Evolutionary conservation across 2,113 vertebrate species (phyloP), one percentile per base, ranked within the genome.

Genomic region (Tursiops truncatus): DNA sequence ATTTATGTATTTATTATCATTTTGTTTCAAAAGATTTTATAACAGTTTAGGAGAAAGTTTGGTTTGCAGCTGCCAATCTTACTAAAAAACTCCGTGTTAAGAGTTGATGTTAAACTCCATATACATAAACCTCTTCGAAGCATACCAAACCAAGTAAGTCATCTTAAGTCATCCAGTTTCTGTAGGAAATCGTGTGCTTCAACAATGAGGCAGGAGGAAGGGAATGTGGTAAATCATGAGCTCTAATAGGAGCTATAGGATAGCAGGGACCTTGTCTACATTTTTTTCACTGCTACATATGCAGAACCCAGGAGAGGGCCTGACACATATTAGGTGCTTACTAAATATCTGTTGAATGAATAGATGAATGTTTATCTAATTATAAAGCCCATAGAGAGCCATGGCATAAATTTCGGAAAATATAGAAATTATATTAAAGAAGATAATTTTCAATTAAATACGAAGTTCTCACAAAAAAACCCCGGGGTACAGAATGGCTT

Each of bases 361-460:
- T 80, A 12, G 83, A 41, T 94, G 21, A 80, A 86, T 10, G 67
- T 67, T 50, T 62, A 11, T 73, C 15, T 91, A 63, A 87, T 80
- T 74, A 79, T 58, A 96, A 33, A 77, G 81, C n/a, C 7, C 31
- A 36, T 63, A 74, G 20, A 85, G 3, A 13, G 65, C n/a, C 33
- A 81, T 47, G 71, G 33, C 0, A 71, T 82, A 90, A 86, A 47
- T 82, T 74, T 92, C 67, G 5, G 28, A 96, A 95, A 89, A 81
- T 82, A 41, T 8, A 91, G 50, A 91, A 80, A 77, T 94, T 26
- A 23, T 71, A 88, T 82, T 94, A 17, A 20, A 84, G 17, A 79
- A 10, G 8, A 47, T n/a, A n/a, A 95, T 83, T 91, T 97, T 83
- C 18, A 41, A 36, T 93, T 82, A 91, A 56, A 73, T 82, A 84